These are phyloP conservation scores for Myrmecobius fasciatus DNA, from an alignment of 2,113 vertebrate genomes.

Conservation along the genomic window DNA sequence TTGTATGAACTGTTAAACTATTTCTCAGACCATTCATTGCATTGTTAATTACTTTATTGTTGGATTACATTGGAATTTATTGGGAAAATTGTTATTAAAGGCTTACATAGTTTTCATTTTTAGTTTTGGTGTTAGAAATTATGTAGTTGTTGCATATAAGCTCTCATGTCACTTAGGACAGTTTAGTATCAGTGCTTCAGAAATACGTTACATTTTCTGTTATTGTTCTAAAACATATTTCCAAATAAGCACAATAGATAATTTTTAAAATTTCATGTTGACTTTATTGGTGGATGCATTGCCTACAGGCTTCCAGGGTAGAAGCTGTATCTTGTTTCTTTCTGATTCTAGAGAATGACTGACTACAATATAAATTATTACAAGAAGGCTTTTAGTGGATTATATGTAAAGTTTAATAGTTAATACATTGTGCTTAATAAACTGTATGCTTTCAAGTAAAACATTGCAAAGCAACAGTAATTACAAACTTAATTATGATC, in stretches of 20 bases:
- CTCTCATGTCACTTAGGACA: not conserved
- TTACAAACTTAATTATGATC: not conserved
- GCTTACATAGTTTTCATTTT: not conserved
- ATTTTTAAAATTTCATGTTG: not conserved
- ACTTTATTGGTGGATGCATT: conserved; percentile 10
- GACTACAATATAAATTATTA: not conserved
- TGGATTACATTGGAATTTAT: conserved; percentile 6
- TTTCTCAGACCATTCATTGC: conserved; percentile 2
- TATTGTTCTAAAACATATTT: conserved; percentile 6
- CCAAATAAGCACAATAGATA: not conserved
- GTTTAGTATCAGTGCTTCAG: not conserved
- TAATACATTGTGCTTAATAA: not conserved
- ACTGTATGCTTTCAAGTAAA: not conserved
- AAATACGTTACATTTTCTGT: conserved; percentile 5
- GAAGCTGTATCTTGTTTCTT: conserved; percentile 19
- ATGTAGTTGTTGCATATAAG: not conserved
- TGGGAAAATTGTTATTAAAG: conserved; percentile 14
- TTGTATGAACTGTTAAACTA: conserved; percentile 2
- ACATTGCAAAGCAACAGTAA: not conserved
- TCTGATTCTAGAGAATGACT: not conserved
- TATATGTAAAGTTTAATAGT: not conserved
- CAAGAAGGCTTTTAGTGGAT: not conserved
- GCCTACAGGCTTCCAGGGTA: not conserved
- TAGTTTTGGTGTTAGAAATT: conserved; percentile 31
- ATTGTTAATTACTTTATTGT: conserved; percentile 31